Evolutionary conservation across 1,140 invertebrate genomes (phyloP).

Genomic region (Geopemphigus sp.): DNA sequence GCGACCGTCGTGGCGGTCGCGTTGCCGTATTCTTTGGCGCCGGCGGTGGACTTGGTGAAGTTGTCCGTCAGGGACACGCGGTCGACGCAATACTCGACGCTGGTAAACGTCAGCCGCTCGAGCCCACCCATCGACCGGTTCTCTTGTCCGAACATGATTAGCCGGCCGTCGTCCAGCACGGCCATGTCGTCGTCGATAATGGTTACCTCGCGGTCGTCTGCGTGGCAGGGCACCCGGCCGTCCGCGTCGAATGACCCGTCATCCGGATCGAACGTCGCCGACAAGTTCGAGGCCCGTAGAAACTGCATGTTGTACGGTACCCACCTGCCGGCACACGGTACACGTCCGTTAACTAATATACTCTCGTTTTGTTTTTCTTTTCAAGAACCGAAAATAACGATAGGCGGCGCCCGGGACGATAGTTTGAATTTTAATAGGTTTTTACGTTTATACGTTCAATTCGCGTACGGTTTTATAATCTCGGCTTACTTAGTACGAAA

Average conservation of each 20-base stretch:
- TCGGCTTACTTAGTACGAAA: too few species aligned
- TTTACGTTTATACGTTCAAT: too few species aligned
- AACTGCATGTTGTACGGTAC: constrained; percentile 4
- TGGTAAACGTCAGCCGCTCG: constrained; percentile 3
- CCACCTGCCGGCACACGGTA: constrained; percentile 4
- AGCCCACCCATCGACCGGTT: background rate
- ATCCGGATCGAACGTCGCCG: background rate
- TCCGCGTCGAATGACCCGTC: background rate
- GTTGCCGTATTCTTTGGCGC: background rate
- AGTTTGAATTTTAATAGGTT: too few species aligned
- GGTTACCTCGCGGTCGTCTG: background rate
- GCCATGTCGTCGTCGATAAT: constrained; percentile 35
- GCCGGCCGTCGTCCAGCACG: constrained; percentile 20
- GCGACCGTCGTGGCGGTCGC: background rate
- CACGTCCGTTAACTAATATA: background rate
- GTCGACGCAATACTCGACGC: constrained; percentile 44
- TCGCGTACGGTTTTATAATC: too few species aligned
- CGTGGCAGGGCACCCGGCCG: background rate
- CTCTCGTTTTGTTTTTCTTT: too few species aligned
- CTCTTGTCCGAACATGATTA: background rate
- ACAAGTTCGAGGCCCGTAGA: background rate
- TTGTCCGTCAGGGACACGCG: constrained; percentile 26
- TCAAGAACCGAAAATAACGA: too few species aligned
- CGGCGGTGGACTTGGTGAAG: background rate
- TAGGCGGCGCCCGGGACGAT: too few species aligned